Base-by-base conservation (phyloP, 2,113 vertebrate genomes). In the Struthidea cinerea region DNA sequence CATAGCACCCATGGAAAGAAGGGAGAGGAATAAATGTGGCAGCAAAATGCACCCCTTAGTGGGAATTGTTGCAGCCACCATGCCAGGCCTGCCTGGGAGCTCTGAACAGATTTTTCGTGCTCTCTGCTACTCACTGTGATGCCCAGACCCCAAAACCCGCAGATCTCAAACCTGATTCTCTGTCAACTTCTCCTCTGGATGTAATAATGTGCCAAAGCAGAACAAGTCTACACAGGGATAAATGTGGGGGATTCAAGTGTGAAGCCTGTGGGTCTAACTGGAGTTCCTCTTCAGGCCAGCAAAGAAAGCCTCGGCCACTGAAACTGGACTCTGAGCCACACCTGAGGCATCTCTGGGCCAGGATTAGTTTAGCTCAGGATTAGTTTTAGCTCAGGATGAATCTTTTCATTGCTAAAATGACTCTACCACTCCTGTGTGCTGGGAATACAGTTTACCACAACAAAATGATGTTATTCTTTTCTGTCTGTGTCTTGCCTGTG, bases 381-480 rank as follows among this genome's bases (percentile, higher is more conserved):
- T n/a, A n/a, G n/a, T n/a, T 70, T 75, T 64, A 28, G 28, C 19
- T 67, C 22, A 73, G 41, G 47, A 44, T 82, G 30, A 63, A 79
- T 46, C 1, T 55, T 92, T 89, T 55, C 23, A 23, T 68, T 71
- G 42, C 33, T 80, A 35, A 55, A 86, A 68, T 39, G 35, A 73
- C 60, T 13, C 3, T 56, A 39, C 49, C 7, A 6, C 4, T 76
- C 7, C 63, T 22, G 7, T 16, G 16, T 39, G 6, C 53, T 73
- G 67, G 41, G 32, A 77, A 69, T 47, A 15, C 44, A 59, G 11
- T 53, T 89, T 70, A 19, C 13, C 19, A 42, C 27, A 64, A 53
- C 2, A 65, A 65, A 69, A 39, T 1, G 0, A n/a, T 73, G 9
- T 9, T 39, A 0, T 30, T 55, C 0, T 27, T 64, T 84, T 60